A percentile compares a stretch with the other conserved stretches of the same genome.
phyloP scores from a whole-genome alignment of 2,888 invertebrate genomes.

The Spatulosminthurus flaviceps region DNA sequence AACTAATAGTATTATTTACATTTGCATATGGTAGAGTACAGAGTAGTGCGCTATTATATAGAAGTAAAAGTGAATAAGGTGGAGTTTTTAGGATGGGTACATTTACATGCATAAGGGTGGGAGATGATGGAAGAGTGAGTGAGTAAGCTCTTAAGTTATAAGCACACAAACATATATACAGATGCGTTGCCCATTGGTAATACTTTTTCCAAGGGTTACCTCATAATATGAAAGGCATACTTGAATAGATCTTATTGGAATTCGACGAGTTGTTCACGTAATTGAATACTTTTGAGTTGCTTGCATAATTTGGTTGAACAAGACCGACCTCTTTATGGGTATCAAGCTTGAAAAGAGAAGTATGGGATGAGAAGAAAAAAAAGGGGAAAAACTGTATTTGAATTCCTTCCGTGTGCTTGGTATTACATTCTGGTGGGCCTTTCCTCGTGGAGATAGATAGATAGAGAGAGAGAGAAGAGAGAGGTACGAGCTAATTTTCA shows the following conservation, averaged over 20 bases:
- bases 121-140: not conserved
- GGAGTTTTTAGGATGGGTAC: not conserved
- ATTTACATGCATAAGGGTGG: not conserved
- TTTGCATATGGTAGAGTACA: too few relatives aligned
- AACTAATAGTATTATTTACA: not conserved
- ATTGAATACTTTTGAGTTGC: slow-evolving; percentile 58
- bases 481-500: slow-evolving; percentile 27
- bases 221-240: slow-evolving; percentile 36
- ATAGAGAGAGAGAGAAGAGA: not conserved
- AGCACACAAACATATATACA: not conserved
- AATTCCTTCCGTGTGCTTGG: slow-evolving; percentile 41
- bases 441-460: not conserved
- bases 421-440: slow-evolving; percentile 14
- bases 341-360: too few relatives aligned
- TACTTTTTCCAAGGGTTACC: not conserved
- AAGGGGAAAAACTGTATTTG: slow-evolving; percentile 18
- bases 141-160: slow-evolving; percentile 1
- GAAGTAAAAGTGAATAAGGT: not conserved
- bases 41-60: too few relatives aligned
- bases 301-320: slow-evolving; percentile 52
- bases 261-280: slow-evolving; percentile 58
- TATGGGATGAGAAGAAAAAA: not conserved
- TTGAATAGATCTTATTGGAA: slow-evolving; percentile 57
- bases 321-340: slow-evolving; percentile 16
- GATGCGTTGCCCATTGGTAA: not conserved